phyloP scores from a whole-genome alignment of 2,113 vertebrate genomes.

The Xiphorhynchus elegans region DNA sequence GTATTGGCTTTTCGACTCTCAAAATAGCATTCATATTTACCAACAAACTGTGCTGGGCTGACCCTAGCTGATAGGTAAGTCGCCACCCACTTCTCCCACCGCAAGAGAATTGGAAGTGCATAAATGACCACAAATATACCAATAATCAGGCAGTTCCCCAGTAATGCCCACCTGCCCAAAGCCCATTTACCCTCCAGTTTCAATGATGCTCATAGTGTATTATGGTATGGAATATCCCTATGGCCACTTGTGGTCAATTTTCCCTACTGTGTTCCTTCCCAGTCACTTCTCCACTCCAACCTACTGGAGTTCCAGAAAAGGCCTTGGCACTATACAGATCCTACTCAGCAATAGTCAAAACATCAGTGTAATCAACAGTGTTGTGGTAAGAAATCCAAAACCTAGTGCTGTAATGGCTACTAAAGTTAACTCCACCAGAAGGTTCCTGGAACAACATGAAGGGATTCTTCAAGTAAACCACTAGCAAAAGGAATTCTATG shows the following conservation, averaged over 20 bases:
- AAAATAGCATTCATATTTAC: background rate
- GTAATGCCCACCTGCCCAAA: background rate
- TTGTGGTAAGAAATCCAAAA: background rate
- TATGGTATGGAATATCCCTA: background rate
- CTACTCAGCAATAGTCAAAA: background rate
- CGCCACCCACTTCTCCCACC: accelerated
- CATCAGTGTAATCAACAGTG: no score
- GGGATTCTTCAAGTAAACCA: background rate
- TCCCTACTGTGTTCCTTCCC: background rate
- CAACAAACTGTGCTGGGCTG: background rate
- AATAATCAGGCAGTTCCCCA: background rate
- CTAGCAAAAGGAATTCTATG: background rate
- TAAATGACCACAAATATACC: background rate
- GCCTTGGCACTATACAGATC: background rate
- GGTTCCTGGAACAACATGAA: background rate
- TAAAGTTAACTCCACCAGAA: background rate
- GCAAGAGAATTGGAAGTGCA: background rate
- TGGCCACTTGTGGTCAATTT: background rate
- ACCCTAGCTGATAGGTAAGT: background rate
- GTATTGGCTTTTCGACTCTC: background rate
- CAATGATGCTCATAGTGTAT: background rate
- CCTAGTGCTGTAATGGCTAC: background rate
- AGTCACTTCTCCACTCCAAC: background rate
- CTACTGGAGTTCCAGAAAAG: background rate
- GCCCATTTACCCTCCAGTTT: background rate